Percentiles rank a stretch among this genome's conserved stretches.
Conservation (phyloP, 2,888 invertebrate species). For the Idaea dimidiata region DNA sequence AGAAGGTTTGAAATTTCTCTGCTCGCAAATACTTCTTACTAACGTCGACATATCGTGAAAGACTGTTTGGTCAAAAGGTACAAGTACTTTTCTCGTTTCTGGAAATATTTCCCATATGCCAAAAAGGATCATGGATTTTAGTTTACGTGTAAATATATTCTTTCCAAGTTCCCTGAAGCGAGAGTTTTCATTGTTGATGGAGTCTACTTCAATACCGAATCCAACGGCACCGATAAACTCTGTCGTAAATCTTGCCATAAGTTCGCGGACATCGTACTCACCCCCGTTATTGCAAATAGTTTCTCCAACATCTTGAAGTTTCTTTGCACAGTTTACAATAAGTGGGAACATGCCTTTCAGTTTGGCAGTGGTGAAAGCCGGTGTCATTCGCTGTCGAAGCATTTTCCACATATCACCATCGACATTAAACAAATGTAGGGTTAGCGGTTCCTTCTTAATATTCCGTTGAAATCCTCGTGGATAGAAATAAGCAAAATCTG, state of each 20-base stretch:
- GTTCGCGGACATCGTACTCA: conserved; percentile 46
- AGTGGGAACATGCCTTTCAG: conserved; percentile 65
- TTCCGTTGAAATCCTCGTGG: conserved; percentile 46
- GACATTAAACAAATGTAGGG: conserved; percentile 48
- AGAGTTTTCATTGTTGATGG: conserved; percentile 50
- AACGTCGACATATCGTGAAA: conserved; percentile 36
- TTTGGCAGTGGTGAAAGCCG: conserved; percentile 61
- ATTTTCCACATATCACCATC: conserved; percentile 64
- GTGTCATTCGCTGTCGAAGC: conserved; percentile 56
- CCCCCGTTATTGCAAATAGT: conserved; percentile 39
- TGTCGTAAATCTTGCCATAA: conserved; percentile 57
- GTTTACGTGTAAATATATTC: conserved; percentile 36
- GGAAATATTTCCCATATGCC: conserved; percentile 48
- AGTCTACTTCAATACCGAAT: conserved; percentile 52
- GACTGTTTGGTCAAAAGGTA: conserved; percentile 26
- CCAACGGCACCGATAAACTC: conserved; percentile 60
- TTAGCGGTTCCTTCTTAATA: conserved; percentile 43
- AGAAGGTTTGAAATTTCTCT: conserved; percentile 50
- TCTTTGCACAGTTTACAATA: conserved; percentile 55
- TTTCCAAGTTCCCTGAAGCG: conserved; percentile 46
- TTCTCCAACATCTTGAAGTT: conserved; percentile 42
- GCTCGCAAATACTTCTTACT: conserved; percentile 41
- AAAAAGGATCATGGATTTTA: conserved; percentile 27
- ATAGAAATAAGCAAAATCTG: conserved; percentile 54
- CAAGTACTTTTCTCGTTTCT: conserved; percentile 32